Base-by-base conservation (phyloP, 2,888 invertebrate species). In the Drosophila fungiperda region DNA sequence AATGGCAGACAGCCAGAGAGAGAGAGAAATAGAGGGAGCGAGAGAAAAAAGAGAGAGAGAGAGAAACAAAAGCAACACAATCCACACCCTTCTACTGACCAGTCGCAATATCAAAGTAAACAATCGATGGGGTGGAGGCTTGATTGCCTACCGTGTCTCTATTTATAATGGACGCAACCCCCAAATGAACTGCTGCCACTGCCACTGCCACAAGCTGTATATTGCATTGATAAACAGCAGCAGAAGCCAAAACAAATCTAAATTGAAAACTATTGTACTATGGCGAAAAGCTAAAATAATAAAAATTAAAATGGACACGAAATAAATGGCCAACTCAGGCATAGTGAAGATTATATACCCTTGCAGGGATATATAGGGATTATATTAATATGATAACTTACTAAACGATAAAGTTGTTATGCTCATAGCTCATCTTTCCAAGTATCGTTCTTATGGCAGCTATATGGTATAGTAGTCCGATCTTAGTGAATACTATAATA, bases 191-290 rank as follows among this genome's bases (percentile, higher is more conserved):
- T 50, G 49, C 17, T 26, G 49, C 29, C 15, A 23, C 23, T 17
- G 54, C 1, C 57, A 38, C 53, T 65, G 69, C 26, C 49, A 74
- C 68, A 59, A 78, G 70, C 64, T 78, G 53, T 35, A 67, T 72
- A 59, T 63, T 80, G 69, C 78, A 80, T 78, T 77, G 73, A 76
- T 58, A 76, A 73, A 69, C 78, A 77, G 78, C 58, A 68, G 62
- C 55, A 52, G 20, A 60, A 50, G 61, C 54, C 55, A 75, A 78
- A 72, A 73, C 66, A 75, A 69, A 63, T 53, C 59, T 57, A 76
- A 62, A 76, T 63, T 55, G 40, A 73, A 68, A 73, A 77, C 53
- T 42, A 38, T 20, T 23, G 45, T 55, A 42, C 50, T 45, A 45
- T 23, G 7, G 15, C 45, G 45, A 55, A 54, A 57, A 32, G 26